Evolutionary conservation across 1,140 invertebrate genomes (phyloP).

Genomic region (Popillia japonica): DNA sequence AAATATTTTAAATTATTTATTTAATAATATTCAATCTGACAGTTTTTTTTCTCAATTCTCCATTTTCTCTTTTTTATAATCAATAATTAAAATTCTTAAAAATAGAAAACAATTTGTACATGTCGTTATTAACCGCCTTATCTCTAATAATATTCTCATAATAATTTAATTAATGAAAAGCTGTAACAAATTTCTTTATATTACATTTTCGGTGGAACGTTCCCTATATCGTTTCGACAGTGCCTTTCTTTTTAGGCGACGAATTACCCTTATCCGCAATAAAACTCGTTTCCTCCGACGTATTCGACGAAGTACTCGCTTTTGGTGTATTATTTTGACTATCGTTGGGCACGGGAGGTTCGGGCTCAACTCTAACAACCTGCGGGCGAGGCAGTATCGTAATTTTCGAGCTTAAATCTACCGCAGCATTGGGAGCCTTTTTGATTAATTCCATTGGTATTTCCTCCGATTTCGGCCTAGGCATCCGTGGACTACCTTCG

Average conservation of each 20-base stretch:
- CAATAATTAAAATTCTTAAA: constrained; percentile 26
- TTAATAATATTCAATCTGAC: constrained; percentile 18
- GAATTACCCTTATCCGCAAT: constrained; percentile 64
- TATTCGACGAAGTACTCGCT: constrained; percentile 49
- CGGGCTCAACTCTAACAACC: constrained; percentile 50
- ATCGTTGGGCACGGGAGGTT: constrained; percentile 41
- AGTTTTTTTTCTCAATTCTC: neutral
- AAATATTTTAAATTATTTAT: constrained; percentile 5
- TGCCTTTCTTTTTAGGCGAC: constrained; percentile 65
- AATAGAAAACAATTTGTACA: constrained; percentile 38
- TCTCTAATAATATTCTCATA: constrained; percentile 5
- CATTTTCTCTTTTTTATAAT: constrained; percentile 3
- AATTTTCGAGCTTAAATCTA: constrained; percentile 58
- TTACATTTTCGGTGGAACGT: neutral
- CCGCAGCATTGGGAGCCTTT: constrained; percentile 58
- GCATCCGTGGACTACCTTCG: constrained; percentile 75
- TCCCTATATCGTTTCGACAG: constrained; percentile 74
- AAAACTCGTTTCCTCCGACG: constrained; percentile 78
- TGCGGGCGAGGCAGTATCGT: constrained; percentile 57
- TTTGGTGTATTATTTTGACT: constrained; percentile 46
- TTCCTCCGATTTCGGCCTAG: constrained; percentile 79
- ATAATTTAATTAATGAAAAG: constrained; percentile 32
- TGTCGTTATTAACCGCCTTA: constrained; percentile 21
- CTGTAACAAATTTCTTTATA: constrained; percentile 33
- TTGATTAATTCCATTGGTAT: constrained; percentile 78